Evolutionary conservation across 2,113 vertebrate species (phyloP).

Genomic region (Gymnogyps californianus): DNA sequence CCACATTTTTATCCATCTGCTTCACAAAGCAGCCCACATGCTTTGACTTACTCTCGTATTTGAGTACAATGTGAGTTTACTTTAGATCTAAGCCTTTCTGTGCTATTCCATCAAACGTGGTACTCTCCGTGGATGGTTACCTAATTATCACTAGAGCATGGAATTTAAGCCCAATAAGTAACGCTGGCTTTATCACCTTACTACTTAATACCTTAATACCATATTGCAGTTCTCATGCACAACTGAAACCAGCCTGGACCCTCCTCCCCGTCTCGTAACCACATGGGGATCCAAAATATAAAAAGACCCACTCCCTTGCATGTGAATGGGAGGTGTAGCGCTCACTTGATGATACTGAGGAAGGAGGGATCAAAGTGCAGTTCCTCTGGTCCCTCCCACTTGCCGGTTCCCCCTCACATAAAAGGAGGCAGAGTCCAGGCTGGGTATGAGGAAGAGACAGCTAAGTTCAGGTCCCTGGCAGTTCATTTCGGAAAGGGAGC

Average conservation of each 20-base stretch:
- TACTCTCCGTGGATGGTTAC: background rate
- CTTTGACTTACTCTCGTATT: constrained; percentile 60
- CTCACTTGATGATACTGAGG: too few species aligned
- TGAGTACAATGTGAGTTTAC: constrained; percentile 64
- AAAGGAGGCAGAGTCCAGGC: background rate
- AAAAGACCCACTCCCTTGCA: background rate
- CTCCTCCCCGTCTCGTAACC: background rate
- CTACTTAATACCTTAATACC: background rate
- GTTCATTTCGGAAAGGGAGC: background rate
- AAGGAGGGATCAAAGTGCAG: fast-evolving
- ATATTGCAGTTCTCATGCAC: background rate
- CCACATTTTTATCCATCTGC: constrained; percentile 56
- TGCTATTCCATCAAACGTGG: background rate
- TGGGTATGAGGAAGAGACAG: background rate
- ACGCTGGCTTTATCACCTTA: background rate
- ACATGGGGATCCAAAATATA: background rate
- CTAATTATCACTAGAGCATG: background rate
- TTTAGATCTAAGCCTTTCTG: constrained; percentile 16
- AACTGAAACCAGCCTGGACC: background rate
- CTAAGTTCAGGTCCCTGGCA: background rate
- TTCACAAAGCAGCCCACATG: constrained; percentile 52
- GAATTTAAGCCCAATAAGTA: background rate
- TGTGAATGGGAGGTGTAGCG: background rate
- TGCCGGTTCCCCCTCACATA: background rate
- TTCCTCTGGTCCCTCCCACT: background rate